Evolutionary conservation across 2,888 invertebrate species (phyloP).

Genomic region (Hemaris fuciformis): DNA sequence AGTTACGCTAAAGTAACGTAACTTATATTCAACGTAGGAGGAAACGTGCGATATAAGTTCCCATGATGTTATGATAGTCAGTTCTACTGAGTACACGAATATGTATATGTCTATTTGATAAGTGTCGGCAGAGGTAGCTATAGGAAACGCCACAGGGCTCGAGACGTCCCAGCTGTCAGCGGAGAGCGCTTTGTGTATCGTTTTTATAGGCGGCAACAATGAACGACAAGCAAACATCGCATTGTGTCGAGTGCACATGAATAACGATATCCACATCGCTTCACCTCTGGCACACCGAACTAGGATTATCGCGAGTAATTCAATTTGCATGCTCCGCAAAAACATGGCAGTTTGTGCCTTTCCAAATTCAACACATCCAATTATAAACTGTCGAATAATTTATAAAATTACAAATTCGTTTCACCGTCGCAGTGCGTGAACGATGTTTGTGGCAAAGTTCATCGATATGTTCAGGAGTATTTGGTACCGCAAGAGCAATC

Average conservation of each 20-base stretch:
- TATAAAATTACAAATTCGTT: conserved; percentile 34
- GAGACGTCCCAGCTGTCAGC: conserved; percentile 64
- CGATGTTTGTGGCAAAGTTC: conserved; percentile 16
- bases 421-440: conserved; percentile 17
- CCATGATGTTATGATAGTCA: not conserved
- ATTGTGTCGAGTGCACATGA: conserved; percentile 68
- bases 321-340: conserved; percentile 66
- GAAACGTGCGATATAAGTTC: too few species aligned
- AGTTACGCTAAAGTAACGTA: too few species aligned
- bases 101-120: not conserved
- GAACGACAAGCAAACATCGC: conserved; percentile 74
- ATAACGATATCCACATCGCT: conserved; percentile 61
- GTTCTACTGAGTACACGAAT: not conserved
- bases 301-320: conserved; percentile 55
- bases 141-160: conserved; percentile 20
- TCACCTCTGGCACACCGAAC: conserved; percentile 58
- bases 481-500: conserved; percentile 37
- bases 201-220: conserved; percentile 64
- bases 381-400: conserved; percentile 19
- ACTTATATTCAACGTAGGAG: too few species aligned
- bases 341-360: conserved; percentile 36
- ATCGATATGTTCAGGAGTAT: conserved; percentile 15
- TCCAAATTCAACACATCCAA: conserved; percentile 28
- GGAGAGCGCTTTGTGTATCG: conserved; percentile 55
- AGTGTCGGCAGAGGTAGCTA: conserved; percentile 15